A percentile compares a stretch with the other conserved stretches of the same genome.
phyloP scores from a whole-genome alignment of 2,113 vertebrate genomes.

The Phycodurus eques region DNA sequence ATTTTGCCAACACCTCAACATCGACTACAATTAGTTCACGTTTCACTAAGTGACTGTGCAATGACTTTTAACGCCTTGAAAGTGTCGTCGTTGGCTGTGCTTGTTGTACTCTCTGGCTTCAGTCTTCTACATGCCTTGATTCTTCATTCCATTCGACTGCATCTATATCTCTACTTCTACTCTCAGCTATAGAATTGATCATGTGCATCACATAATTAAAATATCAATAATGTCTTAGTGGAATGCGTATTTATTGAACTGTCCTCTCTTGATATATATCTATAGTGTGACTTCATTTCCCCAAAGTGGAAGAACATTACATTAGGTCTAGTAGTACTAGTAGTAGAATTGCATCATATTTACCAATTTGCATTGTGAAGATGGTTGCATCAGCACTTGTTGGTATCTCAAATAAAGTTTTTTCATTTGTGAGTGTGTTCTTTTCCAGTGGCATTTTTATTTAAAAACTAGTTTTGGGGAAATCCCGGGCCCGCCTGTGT shows the following conservation, averaged over 20 bases:
- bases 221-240: conserved; percentile 70
- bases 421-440: conserved; percentile 74
- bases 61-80: conserved; percentile 53
- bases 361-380: conserved; percentile 76
- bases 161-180: conserved; percentile 55
- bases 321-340: conserved; percentile 61
- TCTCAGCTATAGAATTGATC: conserved; percentile 47
- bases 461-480: neutral
- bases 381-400: conserved; percentile 73
- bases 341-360: conserved; percentile 70
- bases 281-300: conserved; percentile 68
- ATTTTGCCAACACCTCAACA: conserved; percentile 39
- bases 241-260: conserved; percentile 79
- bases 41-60: conserved; percentile 70
- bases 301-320: conserved; percentile 55
- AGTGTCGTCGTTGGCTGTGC: conserved; percentile 59
- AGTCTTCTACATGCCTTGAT: conserved; percentile 56
- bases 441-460: conserved; percentile 37
- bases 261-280: conserved; percentile 62
- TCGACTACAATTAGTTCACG: conserved; percentile 45
- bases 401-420: conserved; percentile 76
- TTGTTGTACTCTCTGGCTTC: conserved; percentile 54
- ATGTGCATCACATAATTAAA: conserved; percentile 65
- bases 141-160: conserved; percentile 62
- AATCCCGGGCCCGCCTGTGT: no score